A percentile compares a stretch with the other conserved stretches of the same genome.
phyloP scores from a whole-genome alignment of 2,797 vertebrate species.

The Kryptopterus vitreolus region DNA sequence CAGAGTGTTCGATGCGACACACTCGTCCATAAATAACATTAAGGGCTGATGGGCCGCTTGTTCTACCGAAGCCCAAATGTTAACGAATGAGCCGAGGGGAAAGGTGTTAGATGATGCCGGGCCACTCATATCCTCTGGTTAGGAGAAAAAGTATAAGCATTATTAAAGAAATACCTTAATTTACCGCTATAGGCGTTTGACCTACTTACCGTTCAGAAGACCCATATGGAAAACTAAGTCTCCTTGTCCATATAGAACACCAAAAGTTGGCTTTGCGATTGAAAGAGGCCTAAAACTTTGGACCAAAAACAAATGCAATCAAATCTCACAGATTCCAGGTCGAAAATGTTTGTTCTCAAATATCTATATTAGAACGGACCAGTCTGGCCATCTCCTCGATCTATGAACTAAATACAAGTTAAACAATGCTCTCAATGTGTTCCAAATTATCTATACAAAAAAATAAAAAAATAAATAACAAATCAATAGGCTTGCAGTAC shows the following conservation, averaged over 20 bases:
- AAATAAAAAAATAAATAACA: no score
- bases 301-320: neutral
- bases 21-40: constrained; percentile 76
- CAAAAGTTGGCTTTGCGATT: neutral
- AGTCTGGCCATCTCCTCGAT: neutral
- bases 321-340: no score
- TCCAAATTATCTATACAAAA: neutral
- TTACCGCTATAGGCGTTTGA: no score
- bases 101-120: constrained; percentile 61
- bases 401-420: neutral
- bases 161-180: neutral
- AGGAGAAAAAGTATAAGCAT: neutral
- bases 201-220: constrained; percentile 67
- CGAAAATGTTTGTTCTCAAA: no score
- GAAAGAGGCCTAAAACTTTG: constrained; percentile 52
- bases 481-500: no score
- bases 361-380: neutral
- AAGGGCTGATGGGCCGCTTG: constrained; percentile 72
- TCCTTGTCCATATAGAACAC: constrained; percentile 36
- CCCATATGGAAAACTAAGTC: constrained; percentile 69
- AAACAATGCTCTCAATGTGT: neutral
- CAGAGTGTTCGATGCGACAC: constrained; percentile 62
- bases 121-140: constrained; percentile 66
- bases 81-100: constrained; percentile 68
- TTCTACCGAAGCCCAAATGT: constrained; percentile 75